Evolutionary conservation across 2,113 vertebrate species (phyloP).

Genomic region (Noctilio leporinus): DNA sequence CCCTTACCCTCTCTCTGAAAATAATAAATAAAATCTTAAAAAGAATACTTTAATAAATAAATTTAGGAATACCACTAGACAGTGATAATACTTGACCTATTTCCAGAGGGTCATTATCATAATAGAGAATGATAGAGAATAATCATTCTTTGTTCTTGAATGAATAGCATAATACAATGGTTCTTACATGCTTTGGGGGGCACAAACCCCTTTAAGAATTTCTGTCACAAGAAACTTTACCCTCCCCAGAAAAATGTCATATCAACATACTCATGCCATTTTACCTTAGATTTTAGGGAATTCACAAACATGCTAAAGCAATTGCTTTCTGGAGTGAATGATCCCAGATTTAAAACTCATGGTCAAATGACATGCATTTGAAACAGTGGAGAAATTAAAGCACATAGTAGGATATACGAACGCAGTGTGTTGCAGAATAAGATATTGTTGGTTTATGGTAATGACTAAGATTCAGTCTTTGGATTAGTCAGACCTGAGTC

Average conservation of each 20-base stretch:
- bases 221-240: neutral
- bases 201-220: neutral
- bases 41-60: no score
- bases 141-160: neutral
- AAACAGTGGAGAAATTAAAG: neutral
- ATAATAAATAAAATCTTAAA: no score
- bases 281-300: constrained; percentile 9
- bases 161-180: neutral
- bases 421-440: neutral
- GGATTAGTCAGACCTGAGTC: neutral
- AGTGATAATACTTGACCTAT: neutral
- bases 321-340: neutral
- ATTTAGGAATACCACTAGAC: neutral
- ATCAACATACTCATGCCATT: neutral
- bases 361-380: neutral
- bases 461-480: neutral
- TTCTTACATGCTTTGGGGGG: neutral
- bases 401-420: neutral
- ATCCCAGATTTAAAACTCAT: neutral
- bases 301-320: neutral
- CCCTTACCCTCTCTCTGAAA: no score
- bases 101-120: neutral
- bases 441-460: neutral
- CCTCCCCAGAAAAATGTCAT: neutral
- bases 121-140: neutral